These are phyloP conservation scores for Fundulus diaphanus DNA, from an alignment of 2,797 vertebrate species.

Conservation along the genomic window DNA sequence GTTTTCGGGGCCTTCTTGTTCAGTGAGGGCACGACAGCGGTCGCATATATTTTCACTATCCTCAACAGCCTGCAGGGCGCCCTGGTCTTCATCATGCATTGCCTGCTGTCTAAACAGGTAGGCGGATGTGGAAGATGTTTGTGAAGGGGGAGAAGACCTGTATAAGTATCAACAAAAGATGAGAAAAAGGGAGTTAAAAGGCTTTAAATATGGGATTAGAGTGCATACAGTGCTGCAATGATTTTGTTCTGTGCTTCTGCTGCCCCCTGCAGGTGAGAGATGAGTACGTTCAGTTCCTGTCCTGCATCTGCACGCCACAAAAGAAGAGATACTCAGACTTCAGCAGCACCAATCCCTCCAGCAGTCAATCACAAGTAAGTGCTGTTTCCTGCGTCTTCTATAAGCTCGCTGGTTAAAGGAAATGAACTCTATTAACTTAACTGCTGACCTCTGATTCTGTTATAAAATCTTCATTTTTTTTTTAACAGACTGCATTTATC, in stretches of 20 bases:
- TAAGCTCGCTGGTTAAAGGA: neutral
- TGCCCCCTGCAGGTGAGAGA: slow-evolving; percentile 85
- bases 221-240: neutral
- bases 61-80: slow-evolving; percentile 88
- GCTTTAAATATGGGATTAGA: neutral
- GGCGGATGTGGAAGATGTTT: slow-evolving; percentile 15
- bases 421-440: neutral
- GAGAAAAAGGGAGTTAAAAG: neutral
- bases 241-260: slow-evolving; percentile 33
- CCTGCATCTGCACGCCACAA: slow-evolving; percentile 60
- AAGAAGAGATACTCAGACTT: slow-evolving; percentile 83
- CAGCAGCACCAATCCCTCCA: slow-evolving; percentile 78
- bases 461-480: neutral
- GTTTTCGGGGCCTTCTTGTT: slow-evolving; percentile 88
- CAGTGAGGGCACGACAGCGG: slow-evolving; percentile 14
- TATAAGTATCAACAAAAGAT: neutral
- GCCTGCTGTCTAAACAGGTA: slow-evolving; percentile 88
- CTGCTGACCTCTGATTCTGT: neutral
- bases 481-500: neutral
- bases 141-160: neutral
- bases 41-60: slow-evolving; percentile 84
- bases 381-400: neutral
- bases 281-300: slow-evolving; percentile 82
- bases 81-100: slow-evolving; percentile 89
- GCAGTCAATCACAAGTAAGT: slow-evolving; percentile 73